These are phyloP conservation scores for Pseudorhombus dupliciocellatus DNA, from an alignment of 2,113 vertebrate species.

Conservation along the genomic window DNA sequence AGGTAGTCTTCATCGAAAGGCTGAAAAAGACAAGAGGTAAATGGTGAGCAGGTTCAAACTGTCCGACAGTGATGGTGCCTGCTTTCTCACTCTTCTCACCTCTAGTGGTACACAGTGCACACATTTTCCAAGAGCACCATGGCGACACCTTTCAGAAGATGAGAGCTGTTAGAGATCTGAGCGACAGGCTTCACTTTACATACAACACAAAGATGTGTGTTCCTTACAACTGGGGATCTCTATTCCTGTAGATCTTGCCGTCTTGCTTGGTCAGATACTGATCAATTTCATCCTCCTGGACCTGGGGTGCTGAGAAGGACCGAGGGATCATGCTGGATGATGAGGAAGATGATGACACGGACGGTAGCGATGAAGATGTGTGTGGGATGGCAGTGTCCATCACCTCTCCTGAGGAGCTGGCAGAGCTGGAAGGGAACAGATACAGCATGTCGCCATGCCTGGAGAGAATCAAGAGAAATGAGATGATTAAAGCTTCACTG, in stretches of 20 bases:
- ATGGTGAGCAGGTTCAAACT: background rate
- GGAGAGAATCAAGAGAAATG: background rate
- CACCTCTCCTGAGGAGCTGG: conserved; percentile 87
- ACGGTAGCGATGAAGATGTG: conserved; percentile 71
- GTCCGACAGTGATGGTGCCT: background rate
- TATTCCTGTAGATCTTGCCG: conserved; percentile 95
- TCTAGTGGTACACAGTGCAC: conserved; percentile 97
- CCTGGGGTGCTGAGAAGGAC: conserved; percentile 80
- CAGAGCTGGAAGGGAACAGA: conserved; percentile 86
- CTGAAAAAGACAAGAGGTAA: conserved; percentile 70
- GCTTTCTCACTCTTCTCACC: conserved; percentile 78
- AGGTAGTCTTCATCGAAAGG: conserved; percentile 99
- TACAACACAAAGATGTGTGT: background rate
- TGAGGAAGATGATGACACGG: conserved; percentile 63
- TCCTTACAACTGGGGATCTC: conserved; percentile 90
- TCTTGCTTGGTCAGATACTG: conserved; percentile 95
- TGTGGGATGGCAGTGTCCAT: conserved; percentile 89
- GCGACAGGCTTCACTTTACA: background rate
- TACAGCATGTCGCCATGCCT: conserved; percentile 98
- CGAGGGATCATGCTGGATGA: conserved; percentile 71
- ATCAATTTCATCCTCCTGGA: conserved; percentile 95
- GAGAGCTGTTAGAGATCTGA: background rate
- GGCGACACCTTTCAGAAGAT: conserved; percentile 87
- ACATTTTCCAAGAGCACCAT: conserved; percentile 93
- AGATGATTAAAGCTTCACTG: background rate